Percentiles rank a stretch among this genome's conserved stretches.
These are phyloP conservation scores for Tapirus indicus DNA, from an alignment of 2,797 vertebrate genomes.

Conservation along the genomic window DNA sequence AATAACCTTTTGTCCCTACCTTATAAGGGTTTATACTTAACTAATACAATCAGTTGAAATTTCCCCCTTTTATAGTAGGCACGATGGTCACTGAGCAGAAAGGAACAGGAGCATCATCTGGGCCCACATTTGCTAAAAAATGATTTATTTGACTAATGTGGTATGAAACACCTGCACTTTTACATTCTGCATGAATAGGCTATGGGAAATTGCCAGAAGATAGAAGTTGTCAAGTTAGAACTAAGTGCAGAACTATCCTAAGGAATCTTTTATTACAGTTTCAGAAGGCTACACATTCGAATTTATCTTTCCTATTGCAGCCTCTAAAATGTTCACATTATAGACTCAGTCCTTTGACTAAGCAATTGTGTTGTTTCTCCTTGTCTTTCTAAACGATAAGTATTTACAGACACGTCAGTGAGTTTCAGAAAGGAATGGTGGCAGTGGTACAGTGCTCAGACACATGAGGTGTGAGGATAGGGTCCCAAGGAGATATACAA, in stretches of 20 bases:
- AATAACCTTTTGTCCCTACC: background rate
- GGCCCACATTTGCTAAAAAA: background rate
- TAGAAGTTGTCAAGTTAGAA: background rate
- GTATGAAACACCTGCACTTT: background rate
- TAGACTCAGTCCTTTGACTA: background rate
- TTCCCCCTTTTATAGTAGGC: background rate
- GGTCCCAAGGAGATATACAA: background rate
- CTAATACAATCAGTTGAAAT: slow-evolving; percentile 21
- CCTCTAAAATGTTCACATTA: background rate
- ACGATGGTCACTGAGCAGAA: background rate
- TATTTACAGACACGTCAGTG: background rate
- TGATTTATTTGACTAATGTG: slow-evolving; percentile 11
- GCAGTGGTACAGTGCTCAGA: background rate
- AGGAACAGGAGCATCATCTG: background rate
- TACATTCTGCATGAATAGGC: background rate
- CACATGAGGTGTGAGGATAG: background rate
- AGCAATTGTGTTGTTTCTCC: background rate
- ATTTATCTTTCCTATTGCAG: background rate
- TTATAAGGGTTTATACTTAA: slow-evolving; percentile 29
- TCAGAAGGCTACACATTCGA: background rate
- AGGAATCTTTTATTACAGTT: background rate
- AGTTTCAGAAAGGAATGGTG: background rate
- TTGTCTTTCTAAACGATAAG: background rate
- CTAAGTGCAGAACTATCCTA: background rate
- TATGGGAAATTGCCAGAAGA: background rate